These are phyloP conservation scores for Jaculus jaculus DNA, from an alignment of 2,113 vertebrate species.

Conservation along the genomic window DNA sequence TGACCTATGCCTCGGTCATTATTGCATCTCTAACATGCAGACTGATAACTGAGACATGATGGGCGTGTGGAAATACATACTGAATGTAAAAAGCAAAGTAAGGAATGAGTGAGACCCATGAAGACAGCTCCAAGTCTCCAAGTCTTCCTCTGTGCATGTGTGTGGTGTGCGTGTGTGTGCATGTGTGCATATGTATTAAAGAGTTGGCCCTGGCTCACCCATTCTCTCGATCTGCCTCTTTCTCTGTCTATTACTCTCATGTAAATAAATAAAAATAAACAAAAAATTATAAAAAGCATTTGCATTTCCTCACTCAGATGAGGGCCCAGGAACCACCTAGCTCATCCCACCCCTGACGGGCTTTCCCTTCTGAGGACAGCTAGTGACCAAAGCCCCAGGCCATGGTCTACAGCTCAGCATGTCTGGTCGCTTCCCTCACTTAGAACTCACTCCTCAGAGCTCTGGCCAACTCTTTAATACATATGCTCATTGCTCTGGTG, in stretches of 20 bases:
- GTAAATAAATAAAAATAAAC: too few species aligned
- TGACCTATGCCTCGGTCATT: not conserved
- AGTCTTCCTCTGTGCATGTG: too few species aligned
- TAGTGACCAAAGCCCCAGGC: not conserved
- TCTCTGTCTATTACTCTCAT: too few species aligned
- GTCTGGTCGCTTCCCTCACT: too few species aligned
- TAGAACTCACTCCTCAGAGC: not conserved
- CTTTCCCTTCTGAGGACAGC: not conserved
- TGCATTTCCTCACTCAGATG: not conserved
- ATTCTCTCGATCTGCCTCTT: too few species aligned
- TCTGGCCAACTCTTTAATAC: not conserved
- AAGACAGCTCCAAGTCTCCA: not conserved
- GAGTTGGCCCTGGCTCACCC: too few species aligned
- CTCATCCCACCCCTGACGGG: not conserved
- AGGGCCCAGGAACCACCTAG: too few species aligned
- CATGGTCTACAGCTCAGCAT: not conserved
- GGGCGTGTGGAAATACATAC: not conserved
- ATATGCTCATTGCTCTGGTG: not conserved
- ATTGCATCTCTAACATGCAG: not conserved
- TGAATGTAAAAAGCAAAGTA: not conserved
- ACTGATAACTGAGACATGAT: not conserved
- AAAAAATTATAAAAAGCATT: too few species aligned
- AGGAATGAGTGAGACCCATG: not conserved
- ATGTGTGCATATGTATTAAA: too few species aligned
- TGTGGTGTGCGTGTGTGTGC: too few species aligned